A percentile compares a stretch with the other conserved stretches of the same genome.
These are phyloP conservation scores for Drosophila rufa DNA, from an alignment of 1,140 invertebrate species.

Conservation along the genomic window DNA sequence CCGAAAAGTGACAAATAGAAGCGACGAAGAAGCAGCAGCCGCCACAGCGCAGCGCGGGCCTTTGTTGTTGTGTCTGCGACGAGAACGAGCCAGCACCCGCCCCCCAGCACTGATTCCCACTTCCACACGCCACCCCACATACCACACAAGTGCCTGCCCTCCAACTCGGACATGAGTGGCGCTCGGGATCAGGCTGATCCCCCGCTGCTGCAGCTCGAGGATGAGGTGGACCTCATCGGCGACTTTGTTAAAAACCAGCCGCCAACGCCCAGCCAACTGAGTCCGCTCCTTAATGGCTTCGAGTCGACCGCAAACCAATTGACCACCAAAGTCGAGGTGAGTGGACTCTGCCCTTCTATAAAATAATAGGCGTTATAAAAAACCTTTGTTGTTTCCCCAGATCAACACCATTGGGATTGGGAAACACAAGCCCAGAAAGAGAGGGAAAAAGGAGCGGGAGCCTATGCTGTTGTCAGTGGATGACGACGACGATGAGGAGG, in stretches of 20 bases:
- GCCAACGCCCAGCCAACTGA: slow-evolving; percentile 21
- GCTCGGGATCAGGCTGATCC: slow-evolving; percentile 46
- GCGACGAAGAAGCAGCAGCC: slow-evolving; percentile 40
- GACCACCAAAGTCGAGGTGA: slow-evolving; percentile 79
- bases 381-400: slow-evolving; percentile 25
- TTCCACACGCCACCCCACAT: neutral
- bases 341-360: neutral
- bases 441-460: slow-evolving; percentile 58
- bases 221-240: slow-evolving; percentile 76
- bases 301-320: slow-evolving; percentile 50
- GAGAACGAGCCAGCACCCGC: slow-evolving; percentile 3
- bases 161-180: slow-evolving; percentile 34
- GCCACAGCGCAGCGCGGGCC: slow-evolving; percentile 41
- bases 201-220: slow-evolving; percentile 74
- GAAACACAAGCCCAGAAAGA: slow-evolving; percentile 57
- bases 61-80: slow-evolving; percentile 61
- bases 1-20: slow-evolving; percentile 54
- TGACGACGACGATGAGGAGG: slow-evolving; percentile 61
- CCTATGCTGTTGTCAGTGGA: slow-evolving; percentile 74
- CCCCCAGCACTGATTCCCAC: slow-evolving; percentile 29
- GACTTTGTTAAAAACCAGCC: slow-evolving; percentile 67
- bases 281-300: slow-evolving; percentile 62
- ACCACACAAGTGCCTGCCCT: slow-evolving; percentile 20
- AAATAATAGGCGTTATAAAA: neutral
- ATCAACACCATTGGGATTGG: slow-evolving; percentile 76